Percentiles rank a stretch among this genome's conserved stretches.
phyloP scores from a whole-genome alignment of 2,113 vertebrate species.

The Lampris incognitus region DNA sequence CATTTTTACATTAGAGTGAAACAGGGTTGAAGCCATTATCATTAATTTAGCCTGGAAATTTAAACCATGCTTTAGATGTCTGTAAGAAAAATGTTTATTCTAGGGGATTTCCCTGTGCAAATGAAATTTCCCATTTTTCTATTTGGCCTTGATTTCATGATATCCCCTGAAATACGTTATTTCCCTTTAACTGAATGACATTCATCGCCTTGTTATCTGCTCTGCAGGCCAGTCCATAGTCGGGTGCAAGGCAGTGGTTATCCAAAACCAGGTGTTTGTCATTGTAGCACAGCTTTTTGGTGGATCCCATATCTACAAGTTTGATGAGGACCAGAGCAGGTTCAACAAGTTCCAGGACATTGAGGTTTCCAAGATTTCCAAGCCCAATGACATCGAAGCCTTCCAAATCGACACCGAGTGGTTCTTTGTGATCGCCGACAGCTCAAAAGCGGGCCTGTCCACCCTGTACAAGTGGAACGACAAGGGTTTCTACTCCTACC shows the following conservation, averaged over 20 bases:
- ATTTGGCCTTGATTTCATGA: no score
- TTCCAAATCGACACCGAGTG: conserved; percentile 93
- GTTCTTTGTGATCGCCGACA: conserved; percentile 96
- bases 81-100: no score
- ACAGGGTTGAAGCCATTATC: no score
- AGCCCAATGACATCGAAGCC: conserved; percentile 96
- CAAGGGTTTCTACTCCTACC: conserved; percentile 96
- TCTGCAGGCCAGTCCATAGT: conserved; percentile 94
- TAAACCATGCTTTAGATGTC: no score
- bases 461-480: conserved; percentile 98
- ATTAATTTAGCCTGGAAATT: no score
- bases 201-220: not conserved
- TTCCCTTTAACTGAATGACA: not conserved
- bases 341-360: conserved; percentile 99
- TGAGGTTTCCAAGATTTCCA: conserved; percentile 95
- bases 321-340: conserved; percentile 95
- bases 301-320: conserved; percentile 97
- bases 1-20: no score
- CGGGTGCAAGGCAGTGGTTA: conserved; percentile 95
- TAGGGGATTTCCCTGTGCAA: no score
- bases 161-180: no score
- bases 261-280: conserved; percentile 95
- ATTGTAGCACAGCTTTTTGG: conserved; percentile 98
- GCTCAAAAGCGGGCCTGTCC: conserved; percentile 96
- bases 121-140: no score